Evolutionary conservation across 2,113 vertebrate genomes (phyloP).

Genomic region (Aegotheles bennettii): DNA sequence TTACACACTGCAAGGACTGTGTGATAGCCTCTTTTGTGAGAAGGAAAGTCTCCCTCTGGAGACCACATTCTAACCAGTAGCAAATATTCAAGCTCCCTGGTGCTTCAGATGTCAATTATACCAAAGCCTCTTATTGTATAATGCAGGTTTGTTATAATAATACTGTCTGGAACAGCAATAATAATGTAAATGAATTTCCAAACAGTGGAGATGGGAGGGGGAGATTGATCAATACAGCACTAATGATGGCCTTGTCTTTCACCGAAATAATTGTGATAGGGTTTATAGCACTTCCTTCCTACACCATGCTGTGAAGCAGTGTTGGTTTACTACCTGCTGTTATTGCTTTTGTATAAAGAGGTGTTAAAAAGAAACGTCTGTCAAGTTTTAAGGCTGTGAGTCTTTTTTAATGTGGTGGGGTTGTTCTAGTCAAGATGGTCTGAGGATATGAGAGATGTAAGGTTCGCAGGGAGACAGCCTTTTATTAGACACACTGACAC

Average conservation of each 20-base stretch:
- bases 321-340: slow-evolving; percentile 60
- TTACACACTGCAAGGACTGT: slow-evolving; percentile 20
- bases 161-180: slow-evolving; percentile 27
- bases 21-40: slow-evolving; percentile 15
- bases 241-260: slow-evolving; percentile 41
- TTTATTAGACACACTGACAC: not conserved
- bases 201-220: slow-evolving; percentile 26
- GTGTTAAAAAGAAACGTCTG: slow-evolving; percentile 58
- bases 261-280: slow-evolving; percentile 35
- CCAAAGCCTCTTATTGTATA: slow-evolving; percentile 58
- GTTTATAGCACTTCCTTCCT: slow-evolving; percentile 54
- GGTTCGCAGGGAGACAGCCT: not conserved
- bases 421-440: not conserved
- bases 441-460: not conserved
- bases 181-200: slow-evolving; percentile 53
- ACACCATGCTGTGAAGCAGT: slow-evolving; percentile 19
- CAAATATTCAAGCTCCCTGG: slow-evolving; percentile 10
- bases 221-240: slow-evolving; percentile 28
- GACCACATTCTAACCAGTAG: slow-evolving; percentile 1
- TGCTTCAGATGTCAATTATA: slow-evolving; percentile 59
- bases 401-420: not conserved
- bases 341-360: slow-evolving; percentile 52
- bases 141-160: slow-evolving; percentile 48
- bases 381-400: slow-evolving; percentile 47
- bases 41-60: slow-evolving; percentile 8